These are phyloP conservation scores for Chionodraco myersi DNA, from an alignment of 2,113 vertebrate genomes.

Conservation along the genomic window DNA sequence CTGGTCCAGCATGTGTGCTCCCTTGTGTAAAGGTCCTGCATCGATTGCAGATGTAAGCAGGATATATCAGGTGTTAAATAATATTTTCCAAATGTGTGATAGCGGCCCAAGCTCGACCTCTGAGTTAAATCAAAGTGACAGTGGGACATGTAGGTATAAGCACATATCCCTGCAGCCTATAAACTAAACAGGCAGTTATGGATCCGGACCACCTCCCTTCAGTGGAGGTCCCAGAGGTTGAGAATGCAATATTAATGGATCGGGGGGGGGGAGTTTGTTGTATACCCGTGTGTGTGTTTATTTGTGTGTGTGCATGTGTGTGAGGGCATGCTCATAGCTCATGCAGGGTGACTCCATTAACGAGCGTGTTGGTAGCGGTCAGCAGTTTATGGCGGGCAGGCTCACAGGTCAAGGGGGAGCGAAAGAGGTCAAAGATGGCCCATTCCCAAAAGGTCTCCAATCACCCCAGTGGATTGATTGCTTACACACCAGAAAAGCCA, in stretches of 20 bases:
- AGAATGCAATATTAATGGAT: constrained; percentile 79
- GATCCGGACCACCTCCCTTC: constrained; percentile 74
- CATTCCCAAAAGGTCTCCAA: constrained; percentile 72
- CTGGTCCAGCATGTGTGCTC: background rate
- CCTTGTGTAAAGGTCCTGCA: constrained; percentile 37
- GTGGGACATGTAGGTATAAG: constrained; percentile 65
- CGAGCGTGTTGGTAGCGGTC: constrained; percentile 51
- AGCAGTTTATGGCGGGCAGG: constrained; percentile 76
- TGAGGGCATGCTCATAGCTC: constrained; percentile 42
- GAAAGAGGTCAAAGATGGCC: constrained; percentile 74
- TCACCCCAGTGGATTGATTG: constrained; percentile 77
- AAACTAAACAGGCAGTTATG: constrained; percentile 86
- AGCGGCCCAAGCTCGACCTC: constrained; percentile 70
- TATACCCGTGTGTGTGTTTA: constrained; percentile 39
- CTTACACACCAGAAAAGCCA: constrained; percentile 77
- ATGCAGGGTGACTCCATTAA: constrained; percentile 66
- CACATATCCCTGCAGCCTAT: constrained; percentile 71
- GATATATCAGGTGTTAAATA: constrained; percentile 78
- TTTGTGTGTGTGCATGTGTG: constrained; percentile 34
- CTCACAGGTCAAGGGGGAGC: constrained; percentile 74
- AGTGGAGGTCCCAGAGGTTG: constrained; percentile 61
- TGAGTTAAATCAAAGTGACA: constrained; percentile 79
- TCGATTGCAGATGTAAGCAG: constrained; percentile 62
- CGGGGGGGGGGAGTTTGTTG: constrained; percentile 34
- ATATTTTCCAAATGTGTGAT: constrained; percentile 78